These are phyloP conservation scores for Adelosebastes latens DNA, from an alignment of 2,797 vertebrate species.

Conservation along the genomic window DNA sequence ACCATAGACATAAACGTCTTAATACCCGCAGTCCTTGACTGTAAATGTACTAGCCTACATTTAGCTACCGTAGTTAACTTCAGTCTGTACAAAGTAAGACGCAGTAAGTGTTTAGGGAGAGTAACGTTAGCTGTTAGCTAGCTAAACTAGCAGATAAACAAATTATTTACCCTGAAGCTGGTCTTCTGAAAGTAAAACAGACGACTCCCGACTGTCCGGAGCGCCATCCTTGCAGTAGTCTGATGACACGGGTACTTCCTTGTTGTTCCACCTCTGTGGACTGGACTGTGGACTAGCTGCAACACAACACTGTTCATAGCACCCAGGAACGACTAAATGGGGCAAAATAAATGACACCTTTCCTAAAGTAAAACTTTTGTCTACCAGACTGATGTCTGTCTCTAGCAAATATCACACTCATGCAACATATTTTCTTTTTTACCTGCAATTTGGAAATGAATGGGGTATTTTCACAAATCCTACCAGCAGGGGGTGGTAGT, in stretches of 20 bases:
- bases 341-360: background rate
- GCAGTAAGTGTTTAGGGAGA: rapidly evolving
- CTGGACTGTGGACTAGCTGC: background rate
- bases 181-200: conserved; percentile 15
- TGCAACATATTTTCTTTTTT: background rate
- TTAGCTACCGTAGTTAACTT: background rate
- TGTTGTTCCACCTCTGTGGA: background rate
- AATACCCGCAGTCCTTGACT: rapidly evolving
- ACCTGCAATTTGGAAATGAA: background rate
- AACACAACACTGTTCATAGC: background rate
- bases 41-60: background rate
- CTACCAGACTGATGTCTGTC: no score
- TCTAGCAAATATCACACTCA: background rate
- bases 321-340: background rate
- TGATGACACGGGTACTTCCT: conserved; percentile 39
- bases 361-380: rapidly evolving
- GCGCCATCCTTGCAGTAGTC: conserved; percentile 38
- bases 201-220: background rate
- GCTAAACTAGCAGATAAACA: rapidly evolving
- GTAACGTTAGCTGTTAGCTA: background rate
- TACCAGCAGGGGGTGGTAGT: background rate
- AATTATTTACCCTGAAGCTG: conserved; percentile 37
- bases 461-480: background rate
- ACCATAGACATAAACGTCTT: no score
- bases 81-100: background rate